Evolutionary conservation across 2,888 invertebrate species (phyloP).

Genomic region (Acronicta alni): DNA sequence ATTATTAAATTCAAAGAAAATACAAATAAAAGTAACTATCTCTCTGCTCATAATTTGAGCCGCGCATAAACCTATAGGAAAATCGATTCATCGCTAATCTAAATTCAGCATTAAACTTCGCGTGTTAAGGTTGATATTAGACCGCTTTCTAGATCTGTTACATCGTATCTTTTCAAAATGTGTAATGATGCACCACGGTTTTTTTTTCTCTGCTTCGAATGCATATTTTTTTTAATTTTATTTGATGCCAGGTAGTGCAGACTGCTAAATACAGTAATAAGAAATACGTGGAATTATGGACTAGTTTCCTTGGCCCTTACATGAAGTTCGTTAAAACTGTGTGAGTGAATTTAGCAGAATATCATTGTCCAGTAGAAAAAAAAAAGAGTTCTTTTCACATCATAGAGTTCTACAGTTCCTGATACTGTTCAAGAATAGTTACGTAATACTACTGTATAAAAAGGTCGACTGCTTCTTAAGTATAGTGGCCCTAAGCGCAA

Average conservation of each 20-base stretch:
- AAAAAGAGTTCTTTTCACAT: too few relatives aligned
- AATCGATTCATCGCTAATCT: constrained; percentile 60
- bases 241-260: constrained; percentile 57
- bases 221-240: constrained; percentile 73
- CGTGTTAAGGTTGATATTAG: constrained; percentile 60
- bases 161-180: constrained; percentile 65
- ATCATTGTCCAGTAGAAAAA: too few relatives aligned
- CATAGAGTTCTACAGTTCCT: too few relatives aligned
- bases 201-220: constrained; percentile 63
- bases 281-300: constrained; percentile 29
- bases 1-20: too few relatives aligned
- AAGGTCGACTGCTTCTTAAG: too few relatives aligned
- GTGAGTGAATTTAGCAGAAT: too few relatives aligned
- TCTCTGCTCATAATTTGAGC: constrained; percentile 58
- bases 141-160: constrained; percentile 37
- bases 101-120: constrained; percentile 64
- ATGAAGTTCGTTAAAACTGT: too few relatives aligned
- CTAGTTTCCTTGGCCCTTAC: too few relatives aligned
- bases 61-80: constrained; percentile 64
- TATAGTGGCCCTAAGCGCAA: too few relatives aligned
- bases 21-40: too few relatives aligned
- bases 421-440: too few relatives aligned
- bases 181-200: constrained; percentile 59
- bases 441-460: too few relatives aligned
- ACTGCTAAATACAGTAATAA: constrained; percentile 34